Base-by-base conservation (phyloP, 2,888 invertebrate genomes). In the Lottia gigantea region DNA sequence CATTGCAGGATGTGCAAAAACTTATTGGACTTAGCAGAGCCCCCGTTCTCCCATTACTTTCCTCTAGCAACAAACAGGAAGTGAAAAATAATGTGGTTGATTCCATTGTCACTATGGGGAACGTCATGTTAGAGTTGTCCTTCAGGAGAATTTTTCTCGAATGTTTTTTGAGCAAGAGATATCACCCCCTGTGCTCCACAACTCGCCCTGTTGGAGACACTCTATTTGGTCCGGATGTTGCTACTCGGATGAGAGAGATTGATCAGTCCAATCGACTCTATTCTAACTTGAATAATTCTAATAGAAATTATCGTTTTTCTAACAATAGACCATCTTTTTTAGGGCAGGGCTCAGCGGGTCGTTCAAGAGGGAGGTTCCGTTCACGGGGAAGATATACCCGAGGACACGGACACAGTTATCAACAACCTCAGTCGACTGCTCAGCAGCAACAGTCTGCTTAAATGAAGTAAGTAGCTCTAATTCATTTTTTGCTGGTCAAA, bases 31-130 rank as follows among this genome's bases (percentile, higher is more conserved):
- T 49, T 16, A 7, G 12, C 19, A 4, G 0, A 49, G 16, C 49
- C 19, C 49, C 12, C 19, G 6, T 49, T 16, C 16, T 49, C 19
- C 0, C 49, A 19, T 19, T 15, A n/a, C 19, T 49, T n/a, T 6
- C 16, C 49, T n/a, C 16, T 16, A n/a, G n/a, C 19, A 15, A 49
- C 19, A 49, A 49, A 16, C 49, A 49, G 49, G 49, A 49, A 49
- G 16, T 49, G 6, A 49, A 49, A 49, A 49, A 49, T 49, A 49
- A 16, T 19, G n/a, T 49, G 49, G 49, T 49, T 16, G 49, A 49
- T 49, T 49, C 49, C 16, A 49, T 49, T 49, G 19, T 49, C 49
- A 49, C 49, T 49, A n/a, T 49, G 19, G 49, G 49, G n/a, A 49
- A 49, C 12, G 19, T 6, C 49, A 49, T 49, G 19, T 49, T 49